Evolutionary conservation across 2,797 vertebrate species (phyloP).

Genomic region (Acestrorhynchus altus): DNA sequence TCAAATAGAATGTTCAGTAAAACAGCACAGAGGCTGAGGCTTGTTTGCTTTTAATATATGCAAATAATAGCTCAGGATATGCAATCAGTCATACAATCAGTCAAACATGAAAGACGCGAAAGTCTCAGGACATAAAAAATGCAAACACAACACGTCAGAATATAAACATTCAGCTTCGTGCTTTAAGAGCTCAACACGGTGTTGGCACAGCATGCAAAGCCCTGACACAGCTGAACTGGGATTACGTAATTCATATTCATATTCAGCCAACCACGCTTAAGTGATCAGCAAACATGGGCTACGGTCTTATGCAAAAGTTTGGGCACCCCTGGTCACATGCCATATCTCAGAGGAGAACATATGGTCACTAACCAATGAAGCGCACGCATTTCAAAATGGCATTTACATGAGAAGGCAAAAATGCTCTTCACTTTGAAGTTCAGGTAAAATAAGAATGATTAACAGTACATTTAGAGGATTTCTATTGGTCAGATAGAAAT

Average conservation of each 20-base stretch:
- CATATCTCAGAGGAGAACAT: no score
- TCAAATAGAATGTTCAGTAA: neutral
- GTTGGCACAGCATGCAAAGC: slow-evolving; percentile 23
- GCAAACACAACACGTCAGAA: slow-evolving; percentile 9
- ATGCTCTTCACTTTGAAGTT: no score
- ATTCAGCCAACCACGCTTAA: neutral
- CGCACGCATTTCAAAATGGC: no score
- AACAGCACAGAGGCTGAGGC: neutral
- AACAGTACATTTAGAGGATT: no score
- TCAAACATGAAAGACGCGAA: no score
- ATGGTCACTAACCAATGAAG: no score
- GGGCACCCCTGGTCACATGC: no score
- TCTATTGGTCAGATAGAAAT: no score
- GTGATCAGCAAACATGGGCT: neutral
- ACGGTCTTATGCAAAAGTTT: neutral
- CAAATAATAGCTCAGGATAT: slow-evolving; percentile 18
- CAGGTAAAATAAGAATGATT: no score
- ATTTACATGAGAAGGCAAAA: no score
- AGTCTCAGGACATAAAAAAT: neutral
- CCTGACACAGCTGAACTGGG: neutral
- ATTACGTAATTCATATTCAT: slow-evolving; percentile 7
- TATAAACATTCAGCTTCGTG: slow-evolving; percentile 3
- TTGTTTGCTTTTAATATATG: slow-evolving; percentile 17
- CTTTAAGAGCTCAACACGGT: neutral
- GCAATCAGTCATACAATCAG: neutral